phyloP scores from a whole-genome alignment of 1,140 invertebrate genomes.

The Periplaneta americana region DNA sequence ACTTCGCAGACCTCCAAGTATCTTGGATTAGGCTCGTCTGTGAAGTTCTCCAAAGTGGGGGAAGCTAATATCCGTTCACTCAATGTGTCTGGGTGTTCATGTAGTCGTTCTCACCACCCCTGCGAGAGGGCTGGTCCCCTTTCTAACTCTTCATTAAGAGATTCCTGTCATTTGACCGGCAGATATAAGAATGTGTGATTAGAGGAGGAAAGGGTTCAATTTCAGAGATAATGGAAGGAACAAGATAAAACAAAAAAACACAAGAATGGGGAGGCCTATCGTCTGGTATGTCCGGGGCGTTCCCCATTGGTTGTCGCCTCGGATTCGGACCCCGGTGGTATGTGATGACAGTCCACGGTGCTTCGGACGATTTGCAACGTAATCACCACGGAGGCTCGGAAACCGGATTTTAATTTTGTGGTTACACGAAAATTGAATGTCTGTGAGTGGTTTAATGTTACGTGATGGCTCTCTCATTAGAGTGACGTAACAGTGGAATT shows the following conservation, averaged over 20 bases:
- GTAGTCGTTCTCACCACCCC: not conserved
- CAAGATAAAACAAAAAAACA: not conserved
- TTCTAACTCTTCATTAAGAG: not conserved
- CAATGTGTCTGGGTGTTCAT: too few species aligned
- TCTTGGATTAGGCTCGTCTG: too few species aligned
- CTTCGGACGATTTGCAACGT: too few species aligned
- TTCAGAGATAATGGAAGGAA: not conserved
- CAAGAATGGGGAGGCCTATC: not conserved
- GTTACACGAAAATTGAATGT: not conserved
- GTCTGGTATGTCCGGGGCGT: not conserved
- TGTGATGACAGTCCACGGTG: too few species aligned
- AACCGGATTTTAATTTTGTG: not conserved
- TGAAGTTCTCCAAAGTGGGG: too few species aligned
- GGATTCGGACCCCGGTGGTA: too few species aligned
- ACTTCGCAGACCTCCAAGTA: too few species aligned
- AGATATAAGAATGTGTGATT: not conserved
- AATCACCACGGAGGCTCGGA: not conserved
- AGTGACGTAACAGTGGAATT: too few species aligned
- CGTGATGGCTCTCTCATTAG: too few species aligned
- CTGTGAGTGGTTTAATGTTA: too few species aligned
- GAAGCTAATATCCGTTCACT: too few species aligned
- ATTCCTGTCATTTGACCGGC: not conserved
- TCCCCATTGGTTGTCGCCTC: not conserved
- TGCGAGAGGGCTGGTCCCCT: not conserved
- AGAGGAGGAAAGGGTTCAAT: not conserved